Evolutionary conservation across 2,113 vertebrate species (phyloP).

Genomic region (human (Homo sapiens)): GRCh38 chr13:43430001-43430500

Average conservation of each 20-base stretch:
- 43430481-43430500: slow-evolving; percentile 29
- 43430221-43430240: not conserved
- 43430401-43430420: not conserved
- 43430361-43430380: not conserved
- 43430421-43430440: not conserved
- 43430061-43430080: not conserved
- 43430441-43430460: not conserved
- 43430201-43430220: not conserved
- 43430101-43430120: not conserved
- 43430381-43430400: not conserved
- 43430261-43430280: not conserved
- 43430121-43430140: not conserved
- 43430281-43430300: not conserved
- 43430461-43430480: not conserved
- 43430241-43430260: not conserved
- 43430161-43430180: not conserved
- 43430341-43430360: not conserved
- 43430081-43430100: not conserved
- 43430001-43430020: not conserved
- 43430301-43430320: not conserved
- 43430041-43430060: not conserved
- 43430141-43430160: not conserved
- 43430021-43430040: not conserved
- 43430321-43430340: not conserved
- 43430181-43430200: not conserved